phyloP scores from a whole-genome alignment of 2,113 vertebrate species.

The Sebastes fasciatus region DNA sequence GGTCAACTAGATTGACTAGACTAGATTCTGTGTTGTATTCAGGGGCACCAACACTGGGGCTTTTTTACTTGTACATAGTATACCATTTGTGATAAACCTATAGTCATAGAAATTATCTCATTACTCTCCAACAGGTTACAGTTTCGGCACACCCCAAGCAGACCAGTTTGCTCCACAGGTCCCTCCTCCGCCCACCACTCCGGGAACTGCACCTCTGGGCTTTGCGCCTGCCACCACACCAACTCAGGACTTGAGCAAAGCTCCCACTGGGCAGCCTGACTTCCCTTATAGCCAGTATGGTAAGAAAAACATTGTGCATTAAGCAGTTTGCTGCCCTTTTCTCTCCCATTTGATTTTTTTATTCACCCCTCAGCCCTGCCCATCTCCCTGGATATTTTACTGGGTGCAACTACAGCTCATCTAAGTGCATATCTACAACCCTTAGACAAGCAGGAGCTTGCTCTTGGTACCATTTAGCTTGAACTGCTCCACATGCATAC shows the following conservation, averaged over 20 bases:
- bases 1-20: background rate
- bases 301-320: constrained; percentile 83
- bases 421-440: constrained; percentile 49
- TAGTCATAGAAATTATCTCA: background rate
- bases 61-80: background rate
- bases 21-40: background rate
- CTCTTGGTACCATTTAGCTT: constrained; percentile 74
- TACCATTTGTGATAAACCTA: background rate
- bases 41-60: background rate
- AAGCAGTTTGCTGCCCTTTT: constrained; percentile 46
- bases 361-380: constrained; percentile 13
- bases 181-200: constrained; percentile 94
- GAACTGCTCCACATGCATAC: constrained; percentile 74
- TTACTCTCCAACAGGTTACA: constrained; percentile 88
- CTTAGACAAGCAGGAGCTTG: constrained; percentile 67
- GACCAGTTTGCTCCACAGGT: constrained; percentile 96
- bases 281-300: constrained; percentile 98
- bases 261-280: constrained; percentile 94
- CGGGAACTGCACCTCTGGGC: constrained; percentile 91
- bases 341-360: constrained; percentile 52
- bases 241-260: constrained; percentile 98
- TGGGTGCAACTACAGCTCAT: constrained; percentile 50
- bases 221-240: constrained; percentile 96
- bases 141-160: constrained; percentile 94
- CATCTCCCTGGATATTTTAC: constrained; percentile 45